These are phyloP conservation scores for Lanistes nyassanus DNA, from an alignment of 1,140 invertebrate species.

Conservation along the genomic window DNA sequence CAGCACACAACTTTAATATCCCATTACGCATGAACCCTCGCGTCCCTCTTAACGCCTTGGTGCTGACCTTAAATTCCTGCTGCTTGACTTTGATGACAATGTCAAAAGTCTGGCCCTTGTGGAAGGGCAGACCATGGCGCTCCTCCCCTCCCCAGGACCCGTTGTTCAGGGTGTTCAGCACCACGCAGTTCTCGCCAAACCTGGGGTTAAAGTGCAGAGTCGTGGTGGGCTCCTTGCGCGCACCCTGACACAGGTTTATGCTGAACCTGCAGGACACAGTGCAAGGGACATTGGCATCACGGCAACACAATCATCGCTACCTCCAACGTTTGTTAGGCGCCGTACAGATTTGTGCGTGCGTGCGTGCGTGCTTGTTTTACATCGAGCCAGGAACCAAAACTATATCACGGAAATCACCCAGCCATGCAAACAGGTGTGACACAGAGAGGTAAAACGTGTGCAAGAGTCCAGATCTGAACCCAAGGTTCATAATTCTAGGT, in stretches of 20 bases:
- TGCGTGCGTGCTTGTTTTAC: too few relatives aligned
- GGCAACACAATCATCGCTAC: too few relatives aligned
- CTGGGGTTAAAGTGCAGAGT: slow-evolving; percentile 80
- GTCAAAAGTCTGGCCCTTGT: slow-evolving; percentile 77
- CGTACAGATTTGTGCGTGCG: too few relatives aligned
- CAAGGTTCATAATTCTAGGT: too few relatives aligned
- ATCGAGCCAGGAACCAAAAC: too few relatives aligned
- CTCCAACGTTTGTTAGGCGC: too few relatives aligned
- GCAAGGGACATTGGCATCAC: too few relatives aligned
- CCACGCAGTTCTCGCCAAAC: slow-evolving; percentile 69
- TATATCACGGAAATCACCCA: too few relatives aligned
- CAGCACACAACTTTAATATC: too few relatives aligned
- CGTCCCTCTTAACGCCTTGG: neutral
- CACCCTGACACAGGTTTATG: slow-evolving; percentile 68
- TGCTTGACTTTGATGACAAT: slow-evolving; percentile 78
- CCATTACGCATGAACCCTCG: neutral
- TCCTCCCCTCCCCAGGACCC: slow-evolving; percentile 80
- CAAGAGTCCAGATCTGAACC: too few relatives aligned
- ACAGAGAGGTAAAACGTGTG: neutral
- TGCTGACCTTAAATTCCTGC: slow-evolving; percentile 74
- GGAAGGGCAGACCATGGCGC: slow-evolving; percentile 73
- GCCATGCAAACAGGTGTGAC: neutral
- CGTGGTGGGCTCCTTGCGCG: slow-evolving; percentile 64
- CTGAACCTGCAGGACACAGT: slow-evolving; percentile 69
- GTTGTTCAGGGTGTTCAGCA: slow-evolving; percentile 76